Percentiles rank a stretch among this genome's conserved stretches.
Evolutionary conservation across 2,113 vertebrate genomes (phyloP).

Genomic region (Excalfactoria chinensis): DNA sequence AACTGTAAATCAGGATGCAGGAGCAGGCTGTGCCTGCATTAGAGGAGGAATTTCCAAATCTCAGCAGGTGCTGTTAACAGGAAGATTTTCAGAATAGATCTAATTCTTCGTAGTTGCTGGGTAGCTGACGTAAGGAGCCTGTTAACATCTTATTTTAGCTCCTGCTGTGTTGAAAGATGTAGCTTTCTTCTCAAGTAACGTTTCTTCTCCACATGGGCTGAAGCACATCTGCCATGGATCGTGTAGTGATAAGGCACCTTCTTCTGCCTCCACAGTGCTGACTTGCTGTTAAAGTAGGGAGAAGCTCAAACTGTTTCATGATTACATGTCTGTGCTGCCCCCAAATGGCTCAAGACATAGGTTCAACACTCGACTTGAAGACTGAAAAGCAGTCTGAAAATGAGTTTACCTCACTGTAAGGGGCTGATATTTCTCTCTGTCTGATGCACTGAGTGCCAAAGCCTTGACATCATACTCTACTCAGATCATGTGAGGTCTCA

Average conservation of each 20-base stretch:
- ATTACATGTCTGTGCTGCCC: not conserved
- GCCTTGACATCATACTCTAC: not conserved
- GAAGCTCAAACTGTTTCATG: not conserved
- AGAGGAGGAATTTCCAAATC: conserved; percentile 26
- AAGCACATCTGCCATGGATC: conserved; percentile 1
- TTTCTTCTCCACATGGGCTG: not conserved
- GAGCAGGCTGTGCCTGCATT: not conserved
- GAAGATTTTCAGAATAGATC: conserved; percentile 39
- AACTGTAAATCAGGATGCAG: not conserved
- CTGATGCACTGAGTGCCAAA: not conserved
- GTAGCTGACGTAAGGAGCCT: conserved; percentile 28
- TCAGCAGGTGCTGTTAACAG: conserved; percentile 34
- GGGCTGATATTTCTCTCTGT: not conserved
- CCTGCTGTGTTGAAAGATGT: conserved; percentile 39
- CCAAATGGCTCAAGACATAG: fast-evolving
- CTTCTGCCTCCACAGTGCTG: not conserved
- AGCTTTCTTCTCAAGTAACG: conserved; percentile 9
- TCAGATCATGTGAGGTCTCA: no score
- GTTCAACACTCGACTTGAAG: not conserved
- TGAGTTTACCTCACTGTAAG: not conserved
- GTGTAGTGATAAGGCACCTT: not conserved
- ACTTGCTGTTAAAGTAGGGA: not conserved
- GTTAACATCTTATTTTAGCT: conserved; percentile 39
- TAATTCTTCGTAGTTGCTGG: conserved; percentile 28
- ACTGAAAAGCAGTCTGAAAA: not conserved